Conservation (phyloP, 1,140 invertebrate species). For the Pentalonia nigronervosa region DNA sequence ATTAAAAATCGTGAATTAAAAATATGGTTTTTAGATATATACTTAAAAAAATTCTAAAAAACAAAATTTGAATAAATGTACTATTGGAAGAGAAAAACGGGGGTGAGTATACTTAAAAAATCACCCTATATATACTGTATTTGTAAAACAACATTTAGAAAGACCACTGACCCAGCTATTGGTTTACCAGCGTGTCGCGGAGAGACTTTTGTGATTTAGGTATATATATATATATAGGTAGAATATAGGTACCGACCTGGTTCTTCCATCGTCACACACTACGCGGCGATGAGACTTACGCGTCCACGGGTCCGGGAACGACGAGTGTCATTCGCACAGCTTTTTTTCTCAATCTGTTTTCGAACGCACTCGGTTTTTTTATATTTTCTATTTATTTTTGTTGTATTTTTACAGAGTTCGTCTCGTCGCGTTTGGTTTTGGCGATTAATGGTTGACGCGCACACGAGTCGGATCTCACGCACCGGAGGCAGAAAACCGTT, state of each 20-base stretch:
- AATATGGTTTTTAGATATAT: too few relatives aligned
- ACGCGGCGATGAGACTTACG: background rate
- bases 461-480: background rate
- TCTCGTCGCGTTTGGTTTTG: background rate
- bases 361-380: background rate
- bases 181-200: background rate
- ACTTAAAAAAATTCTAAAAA: too few relatives aligned
- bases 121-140: background rate
- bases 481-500: slow-evolving; percentile 22
- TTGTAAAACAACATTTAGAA: background rate
- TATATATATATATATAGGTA: background rate
- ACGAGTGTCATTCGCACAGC: background rate
- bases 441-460: background rate
- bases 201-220: background rate
- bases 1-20: too few relatives aligned
- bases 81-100: too few relatives aligned
- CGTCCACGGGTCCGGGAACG: background rate
- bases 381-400: background rate
- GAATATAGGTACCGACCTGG: slow-evolving; percentile 21
- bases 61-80: too few relatives aligned
- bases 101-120: too few relatives aligned
- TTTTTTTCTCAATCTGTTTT: background rate
- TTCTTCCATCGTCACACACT: background rate
- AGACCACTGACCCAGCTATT: background rate
- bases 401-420: background rate